phyloP scores from a whole-genome alignment of 2,797 vertebrate genomes.

The Zenarchopterus dispar region DNA sequence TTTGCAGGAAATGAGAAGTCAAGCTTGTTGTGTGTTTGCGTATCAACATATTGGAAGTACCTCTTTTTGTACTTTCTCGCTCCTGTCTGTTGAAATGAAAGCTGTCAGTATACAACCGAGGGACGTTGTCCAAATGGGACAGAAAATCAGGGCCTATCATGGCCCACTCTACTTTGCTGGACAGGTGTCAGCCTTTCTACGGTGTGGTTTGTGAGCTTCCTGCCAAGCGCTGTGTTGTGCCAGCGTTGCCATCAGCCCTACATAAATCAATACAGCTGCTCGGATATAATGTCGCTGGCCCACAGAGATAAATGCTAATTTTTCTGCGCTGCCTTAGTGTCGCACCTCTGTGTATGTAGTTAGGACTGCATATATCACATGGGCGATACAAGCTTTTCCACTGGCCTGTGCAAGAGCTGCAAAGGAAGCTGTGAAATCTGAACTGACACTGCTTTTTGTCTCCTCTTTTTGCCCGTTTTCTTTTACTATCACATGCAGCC shows the following conservation, averaged over 20 bases:
- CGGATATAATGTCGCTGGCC: slow-evolving; percentile 21
- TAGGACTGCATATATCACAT: slow-evolving; percentile 11
- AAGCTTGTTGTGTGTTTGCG: too few relatives aligned
- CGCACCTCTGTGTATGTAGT: slow-evolving; percentile 26
- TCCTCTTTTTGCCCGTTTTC: too few relatives aligned
- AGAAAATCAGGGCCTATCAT: neutral
- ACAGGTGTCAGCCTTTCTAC: slow-evolving; percentile 41
- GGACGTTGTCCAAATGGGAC: slow-evolving; percentile 9
- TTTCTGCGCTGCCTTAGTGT: slow-evolving; percentile 16
- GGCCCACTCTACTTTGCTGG: slow-evolving; percentile 10
- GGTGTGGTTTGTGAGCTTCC: slow-evolving; percentile 31
- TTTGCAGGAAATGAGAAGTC: too few relatives aligned
- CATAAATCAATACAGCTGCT: slow-evolving; percentile 52
- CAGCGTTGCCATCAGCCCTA: slow-evolving; percentile 38
- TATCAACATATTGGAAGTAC: too few relatives aligned
- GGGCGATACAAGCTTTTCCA: too few relatives aligned
- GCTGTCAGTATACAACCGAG: neutral
- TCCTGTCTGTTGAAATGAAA: slow-evolving; percentile 16
- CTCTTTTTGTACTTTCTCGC: neutral
- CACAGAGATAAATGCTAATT: slow-evolving; percentile 24
- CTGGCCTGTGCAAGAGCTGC: too few relatives aligned
- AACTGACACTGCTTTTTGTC: too few relatives aligned
- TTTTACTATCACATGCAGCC: too few relatives aligned
- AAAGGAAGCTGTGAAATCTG: too few relatives aligned
- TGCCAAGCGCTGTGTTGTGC: slow-evolving; percentile 34